These are phyloP conservation scores for Ellobium chinense DNA, from an alignment of 2,888 invertebrate genomes.

Conservation along the genomic window DNA sequence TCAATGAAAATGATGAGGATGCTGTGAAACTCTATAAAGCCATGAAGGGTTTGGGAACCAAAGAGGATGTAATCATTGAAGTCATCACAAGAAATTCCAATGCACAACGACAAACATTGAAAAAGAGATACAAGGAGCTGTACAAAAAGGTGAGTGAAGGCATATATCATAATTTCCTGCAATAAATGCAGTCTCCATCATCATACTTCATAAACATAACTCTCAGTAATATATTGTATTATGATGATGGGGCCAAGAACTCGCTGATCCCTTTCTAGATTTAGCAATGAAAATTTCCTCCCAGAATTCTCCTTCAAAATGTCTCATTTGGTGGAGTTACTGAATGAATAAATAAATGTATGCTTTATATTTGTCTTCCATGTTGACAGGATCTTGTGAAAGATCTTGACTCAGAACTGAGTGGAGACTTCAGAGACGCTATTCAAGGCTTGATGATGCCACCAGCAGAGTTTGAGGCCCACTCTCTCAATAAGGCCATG, in stretches of 20 bases:
- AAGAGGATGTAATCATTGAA: slow-evolving; percentile 68
- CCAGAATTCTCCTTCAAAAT: no score
- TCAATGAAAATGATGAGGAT: slow-evolving; percentile 58
- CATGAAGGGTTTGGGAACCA: slow-evolving; percentile 64
- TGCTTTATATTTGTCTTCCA: neutral
- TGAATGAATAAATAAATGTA: no score
- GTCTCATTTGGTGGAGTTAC: no score
- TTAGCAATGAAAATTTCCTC: no score
- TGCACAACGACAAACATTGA: slow-evolving; percentile 69
- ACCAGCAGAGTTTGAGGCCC: slow-evolving; percentile 69
- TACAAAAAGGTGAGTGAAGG: slow-evolving; percentile 26
- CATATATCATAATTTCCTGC: no score
- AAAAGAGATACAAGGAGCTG: slow-evolving; percentile 48
- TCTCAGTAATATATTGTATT: no score
- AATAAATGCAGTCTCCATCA: no score
- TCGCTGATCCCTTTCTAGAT: no score
- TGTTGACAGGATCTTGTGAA: slow-evolving; percentile 63
- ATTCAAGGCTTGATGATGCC: slow-evolving; percentile 70
- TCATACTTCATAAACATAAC: no score
- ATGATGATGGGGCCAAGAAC: neutral
- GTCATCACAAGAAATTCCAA: slow-evolving; percentile 67
- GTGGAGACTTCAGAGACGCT: slow-evolving; percentile 72
- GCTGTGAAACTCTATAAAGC: slow-evolving; percentile 66
- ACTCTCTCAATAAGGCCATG: slow-evolving; percentile 68
- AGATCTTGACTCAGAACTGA: slow-evolving; percentile 68